Evolutionary conservation across 1,140 invertebrate species (phyloP).

Genomic region (Drosophila leontia): DNA sequence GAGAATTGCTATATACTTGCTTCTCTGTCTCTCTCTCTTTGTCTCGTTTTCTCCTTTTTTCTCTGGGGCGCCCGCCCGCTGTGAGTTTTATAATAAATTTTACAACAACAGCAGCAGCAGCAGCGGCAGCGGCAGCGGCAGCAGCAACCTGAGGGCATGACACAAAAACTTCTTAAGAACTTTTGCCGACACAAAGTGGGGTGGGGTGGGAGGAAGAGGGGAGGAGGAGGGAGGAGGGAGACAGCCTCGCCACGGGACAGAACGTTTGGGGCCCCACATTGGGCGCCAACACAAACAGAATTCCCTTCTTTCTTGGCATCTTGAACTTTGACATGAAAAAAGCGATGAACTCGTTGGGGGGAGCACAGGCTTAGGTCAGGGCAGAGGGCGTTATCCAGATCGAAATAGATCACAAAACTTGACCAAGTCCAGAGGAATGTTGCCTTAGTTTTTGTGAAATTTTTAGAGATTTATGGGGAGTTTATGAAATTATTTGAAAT

Average conservation of each 20-base stretch:
- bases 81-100: conserved; percentile 73
- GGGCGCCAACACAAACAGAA: conserved; percentile 54
- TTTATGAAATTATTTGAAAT: background rate
- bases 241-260: conserved; percentile 43
- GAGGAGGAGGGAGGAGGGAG: too few species aligned
- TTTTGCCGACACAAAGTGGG: conserved; percentile 65
- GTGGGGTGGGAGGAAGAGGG: too few species aligned
- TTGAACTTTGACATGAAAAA: conserved; percentile 67
- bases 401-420: conserved; percentile 26
- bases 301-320: conserved; percentile 1
- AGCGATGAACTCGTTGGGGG: conserved; percentile 28
- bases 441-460: background rate
- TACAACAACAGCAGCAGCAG: conserved; percentile 60
- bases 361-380: background rate
- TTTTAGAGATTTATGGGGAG: background rate
- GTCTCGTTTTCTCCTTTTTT: background rate
- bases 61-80: conserved; percentile 56
- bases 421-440: background rate
- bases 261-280: conserved; percentile 41
- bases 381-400: conserved; percentile 11
- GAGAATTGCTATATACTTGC: background rate
- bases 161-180: conserved; percentile 77
- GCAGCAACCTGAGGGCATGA: conserved; percentile 68
- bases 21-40: background rate
- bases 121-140: conserved; percentile 23